Evolutionary conservation across 2,113 vertebrate genomes (phyloP).

Genomic region (Poeciliopsis retropinna): DNA sequence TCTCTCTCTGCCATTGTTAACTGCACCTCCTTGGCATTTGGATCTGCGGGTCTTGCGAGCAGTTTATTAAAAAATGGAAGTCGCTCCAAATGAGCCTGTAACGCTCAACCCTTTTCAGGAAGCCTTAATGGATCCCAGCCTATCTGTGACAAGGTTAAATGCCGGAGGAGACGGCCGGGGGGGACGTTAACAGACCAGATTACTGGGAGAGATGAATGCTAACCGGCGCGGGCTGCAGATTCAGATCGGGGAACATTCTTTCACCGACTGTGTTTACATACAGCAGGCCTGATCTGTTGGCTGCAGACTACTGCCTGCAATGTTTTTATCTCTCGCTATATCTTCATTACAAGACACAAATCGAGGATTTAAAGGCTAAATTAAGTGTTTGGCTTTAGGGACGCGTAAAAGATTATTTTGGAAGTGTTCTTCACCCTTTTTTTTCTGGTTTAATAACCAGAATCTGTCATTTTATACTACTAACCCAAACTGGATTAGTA

Average conservation of each 20-base stretch:
- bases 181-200: constrained; percentile 64
- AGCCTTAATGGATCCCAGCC: constrained; percentile 74
- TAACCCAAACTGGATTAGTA: background rate
- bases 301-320: constrained; percentile 9
- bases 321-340: background rate
- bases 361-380: background rate
- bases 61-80: constrained; percentile 83
- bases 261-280: background rate
- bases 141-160: constrained; percentile 81
- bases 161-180: constrained; percentile 57
- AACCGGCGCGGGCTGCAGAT: constrained; percentile 32
- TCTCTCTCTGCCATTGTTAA: constrained; percentile 66
- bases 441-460: background rate
- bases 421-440: background rate
- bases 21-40: constrained; percentile 65
- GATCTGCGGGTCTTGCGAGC: constrained; percentile 70
- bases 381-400: background rate
- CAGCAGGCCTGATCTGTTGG: background rate
- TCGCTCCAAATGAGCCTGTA: constrained; percentile 78
- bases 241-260: constrained; percentile 9
- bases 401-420: background rate
- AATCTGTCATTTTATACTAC: background rate
- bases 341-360: background rate
- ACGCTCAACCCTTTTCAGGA: constrained; percentile 72
- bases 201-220: constrained; percentile 60